Evolutionary conservation across 2,888 invertebrate species (phyloP).

Genomic region (Xestobium rufovillosum): DNA sequence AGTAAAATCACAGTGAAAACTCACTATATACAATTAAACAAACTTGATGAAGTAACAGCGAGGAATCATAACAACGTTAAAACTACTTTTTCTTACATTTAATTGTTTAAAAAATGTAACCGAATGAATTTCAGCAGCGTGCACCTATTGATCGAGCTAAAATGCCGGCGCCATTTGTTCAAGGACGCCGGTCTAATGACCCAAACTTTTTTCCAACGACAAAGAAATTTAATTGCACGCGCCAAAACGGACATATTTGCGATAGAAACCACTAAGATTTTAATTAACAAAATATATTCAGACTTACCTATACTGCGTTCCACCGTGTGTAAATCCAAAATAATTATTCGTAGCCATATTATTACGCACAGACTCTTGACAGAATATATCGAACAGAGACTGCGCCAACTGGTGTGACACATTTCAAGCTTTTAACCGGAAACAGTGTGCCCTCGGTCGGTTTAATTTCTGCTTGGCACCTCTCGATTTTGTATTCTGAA

Average conservation of each 20-base stretch:
- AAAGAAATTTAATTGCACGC: constrained; percentile 6
- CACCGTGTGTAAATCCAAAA: constrained; percentile 90
- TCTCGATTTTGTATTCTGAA: no score
- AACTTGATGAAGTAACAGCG: not conserved
- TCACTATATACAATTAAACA: not conserved
- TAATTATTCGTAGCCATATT: constrained; percentile 85
- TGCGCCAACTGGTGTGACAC: no score
- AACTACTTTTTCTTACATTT: not conserved
- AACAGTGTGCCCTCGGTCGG: no score
- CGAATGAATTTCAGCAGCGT: constrained; percentile 12
- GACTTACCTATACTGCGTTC: constrained; percentile 86
- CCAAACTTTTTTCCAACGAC: constrained; percentile 11
- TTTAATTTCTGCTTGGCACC: no score
- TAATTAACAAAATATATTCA: constrained; percentile 18
- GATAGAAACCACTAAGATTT: constrained; percentile 6
- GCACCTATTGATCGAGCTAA: constrained; percentile 39
- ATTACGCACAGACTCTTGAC: no score
- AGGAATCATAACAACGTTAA: not conserved
- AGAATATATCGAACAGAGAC: no score
- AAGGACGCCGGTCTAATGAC: constrained; percentile 38
- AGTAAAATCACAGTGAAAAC: not conserved
- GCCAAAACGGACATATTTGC: not conserved
- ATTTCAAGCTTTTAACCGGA: no score
- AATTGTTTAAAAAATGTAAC: not conserved
- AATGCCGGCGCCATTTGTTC: constrained; percentile 42